These are phyloP conservation scores for Rhopilema esculentum DNA, from an alignment of 30 jellyfish, hydroid and myxozoan species.

Conservation along the genomic window DNA sequence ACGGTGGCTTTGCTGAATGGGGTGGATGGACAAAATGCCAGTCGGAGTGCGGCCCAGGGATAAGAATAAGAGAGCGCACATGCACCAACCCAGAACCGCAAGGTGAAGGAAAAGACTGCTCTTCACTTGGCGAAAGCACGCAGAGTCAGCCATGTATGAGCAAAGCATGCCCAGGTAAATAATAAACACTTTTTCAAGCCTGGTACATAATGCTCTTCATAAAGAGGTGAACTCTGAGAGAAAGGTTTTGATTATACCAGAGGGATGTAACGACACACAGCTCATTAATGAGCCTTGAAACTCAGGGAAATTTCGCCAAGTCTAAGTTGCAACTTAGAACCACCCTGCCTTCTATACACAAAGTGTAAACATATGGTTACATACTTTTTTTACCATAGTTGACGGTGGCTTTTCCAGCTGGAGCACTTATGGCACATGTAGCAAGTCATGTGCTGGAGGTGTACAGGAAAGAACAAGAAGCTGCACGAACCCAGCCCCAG, in stretches of 20 bases:
- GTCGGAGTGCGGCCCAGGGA: conserved; percentile 56
- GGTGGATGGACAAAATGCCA: conserved; percentile 56
- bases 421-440: conserved; percentile 31
- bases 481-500: conserved; percentile 54
- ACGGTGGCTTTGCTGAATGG: conserved; percentile 73
- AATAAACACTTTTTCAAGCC: neutral
- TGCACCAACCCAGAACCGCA: conserved; percentile 70
- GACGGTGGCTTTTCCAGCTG: conserved; percentile 62
- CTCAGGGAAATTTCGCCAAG: too few species aligned
- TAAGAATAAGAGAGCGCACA: conserved; percentile 36
- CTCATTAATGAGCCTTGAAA: too few species aligned
- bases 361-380: neutral
- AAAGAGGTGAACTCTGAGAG: too few species aligned
- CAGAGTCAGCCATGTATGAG: conserved; percentile 3
- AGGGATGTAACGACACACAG: too few species aligned
- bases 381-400: conserved; percentile 13
- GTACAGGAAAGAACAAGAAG: conserved; percentile 17
- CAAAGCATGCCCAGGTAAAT: conserved; percentile 68
- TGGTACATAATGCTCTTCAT: too few species aligned
- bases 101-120: conserved; percentile 64
- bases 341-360: neutral
- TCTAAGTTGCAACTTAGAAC: neutral
- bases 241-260: too few species aligned
- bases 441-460: conserved; percentile 58
- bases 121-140: conserved; percentile 35